A percentile compares a stretch with the other conserved stretches of the same genome.
Evolutionary conservation across 2,888 invertebrate species (phyloP).

Genomic region (Brenthis hecate): DNA sequence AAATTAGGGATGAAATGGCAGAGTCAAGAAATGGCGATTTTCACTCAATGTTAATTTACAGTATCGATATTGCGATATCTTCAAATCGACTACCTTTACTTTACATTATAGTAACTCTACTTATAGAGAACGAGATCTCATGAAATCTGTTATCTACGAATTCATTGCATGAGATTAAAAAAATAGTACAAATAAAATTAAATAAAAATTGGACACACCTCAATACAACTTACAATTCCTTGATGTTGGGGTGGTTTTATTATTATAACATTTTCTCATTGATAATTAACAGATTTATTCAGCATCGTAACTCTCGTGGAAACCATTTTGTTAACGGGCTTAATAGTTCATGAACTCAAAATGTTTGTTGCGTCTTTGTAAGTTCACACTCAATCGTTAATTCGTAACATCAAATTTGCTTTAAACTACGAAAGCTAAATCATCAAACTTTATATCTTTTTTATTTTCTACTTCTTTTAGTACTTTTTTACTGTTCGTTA

Average conservation of each 20-base stretch:
- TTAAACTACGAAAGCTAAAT: conserved; percentile 6
- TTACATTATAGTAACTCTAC: background rate
- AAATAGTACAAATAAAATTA: background rate
- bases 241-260: conserved; percentile 11
- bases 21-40: background rate
- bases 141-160: background rate
- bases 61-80: background rate
- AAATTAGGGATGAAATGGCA: conserved; percentile 9
- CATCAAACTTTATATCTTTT: conserved; percentile 12
- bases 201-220: background rate
- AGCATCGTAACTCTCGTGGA: conserved; percentile 24
- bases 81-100: background rate
- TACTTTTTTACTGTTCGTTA: conserved; percentile 8
- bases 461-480: conserved; percentile 12
- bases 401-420: conserved; percentile 6
- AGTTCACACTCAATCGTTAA: background rate
- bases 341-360: conserved; percentile 3
- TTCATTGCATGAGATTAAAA: background rate
- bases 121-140: background rate
- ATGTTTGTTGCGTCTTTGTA: background rate
- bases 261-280: conserved; percentile 11
- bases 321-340: conserved; percentile 13
- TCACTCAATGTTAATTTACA: background rate
- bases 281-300: conserved; percentile 10
- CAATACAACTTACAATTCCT: background rate